phyloP scores from a whole-genome alignment of 2,888 invertebrate genomes.

The Strigamia transsilvanica region DNA sequence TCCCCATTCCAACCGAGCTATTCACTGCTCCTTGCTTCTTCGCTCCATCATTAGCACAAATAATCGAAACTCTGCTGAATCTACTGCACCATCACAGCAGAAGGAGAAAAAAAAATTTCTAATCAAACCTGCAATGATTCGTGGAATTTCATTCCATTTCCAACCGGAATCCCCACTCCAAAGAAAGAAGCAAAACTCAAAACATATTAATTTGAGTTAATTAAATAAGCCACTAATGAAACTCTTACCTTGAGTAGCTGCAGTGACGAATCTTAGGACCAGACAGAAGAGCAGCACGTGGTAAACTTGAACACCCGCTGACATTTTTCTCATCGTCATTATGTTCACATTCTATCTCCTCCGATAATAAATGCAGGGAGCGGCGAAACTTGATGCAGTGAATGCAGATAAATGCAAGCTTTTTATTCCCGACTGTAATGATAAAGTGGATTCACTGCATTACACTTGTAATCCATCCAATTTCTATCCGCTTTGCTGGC shows the following conservation, averaged over 20 bases:
- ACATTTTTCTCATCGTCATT: conserved; percentile 8
- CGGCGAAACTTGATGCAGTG: neutral
- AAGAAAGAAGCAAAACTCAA: too few species aligned
- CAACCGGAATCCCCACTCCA: too few species aligned
- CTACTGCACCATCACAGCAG: neutral
- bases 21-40: neutral
- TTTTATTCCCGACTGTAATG: neutral
- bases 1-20: neutral
- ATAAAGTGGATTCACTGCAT: conserved; percentile 8
- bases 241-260: neutral
- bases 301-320: conserved; percentile 2
- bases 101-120: neutral
- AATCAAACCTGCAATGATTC: neutral
- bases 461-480: conserved; percentile 8
- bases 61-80: neutral
- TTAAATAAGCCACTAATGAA: too few species aligned
- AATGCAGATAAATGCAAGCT: neutral
- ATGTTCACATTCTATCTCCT: neutral
- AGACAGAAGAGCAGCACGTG: neutral
- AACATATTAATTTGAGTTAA: too few species aligned
- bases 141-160: neutral
- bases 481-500: conserved; percentile 1
- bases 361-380: neutral
- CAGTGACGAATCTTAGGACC: neutral
- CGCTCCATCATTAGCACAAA: neutral